Evolutionary conservation across 2,113 vertebrate genomes (phyloP), one percentile per base, ranked within the genome.

Genomic region (Colistium nudipinnis): DNA sequence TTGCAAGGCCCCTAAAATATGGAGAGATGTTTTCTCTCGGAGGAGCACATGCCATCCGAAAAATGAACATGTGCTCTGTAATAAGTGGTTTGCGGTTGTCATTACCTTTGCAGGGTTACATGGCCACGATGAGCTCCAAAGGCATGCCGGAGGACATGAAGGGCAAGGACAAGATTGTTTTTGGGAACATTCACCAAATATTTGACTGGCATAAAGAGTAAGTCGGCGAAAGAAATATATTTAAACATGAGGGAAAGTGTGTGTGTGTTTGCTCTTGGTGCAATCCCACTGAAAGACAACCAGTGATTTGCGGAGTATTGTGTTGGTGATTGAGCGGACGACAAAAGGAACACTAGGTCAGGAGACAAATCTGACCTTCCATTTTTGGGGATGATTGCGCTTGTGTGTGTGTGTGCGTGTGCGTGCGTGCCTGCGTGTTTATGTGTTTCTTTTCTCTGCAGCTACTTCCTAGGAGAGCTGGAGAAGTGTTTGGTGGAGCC

Each of bases 121-220:
- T 97, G 93, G 93, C 87, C 19, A 94, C 93, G 11, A 95, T 97
- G 94, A 92, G 60, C 43, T 53, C 92, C 24, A 95, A 92, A 74
- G 94, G 95, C 33, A 70, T 95, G 11, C 95, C 95, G 0, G 96
- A 97, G 70, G 94, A 91, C 87, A 94, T 97, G 92, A 95, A 94
- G 90, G 96, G 96, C 80, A 96, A 94, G 76, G 95, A 97, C 86
- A 96, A 96, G 91, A 97, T 97, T 55, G 93, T 97, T 70, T 97
- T 97, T 82, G 96, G 96, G 52, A 97, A 97, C 89, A 95, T 96
- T 86, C 95, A 96, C 87, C 96, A 97, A 89, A 97, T 97, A 90
- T 97, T 91, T 60, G 95, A 97, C 87, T 97, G 96, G 96, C 96
- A 97, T 89, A 93, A 95, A 92, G 94, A 96, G 96, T 97, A 77